These are phyloP conservation scores for Brachyistius frenatus DNA, from an alignment of 2,113 vertebrate genomes.

Conservation along the genomic window DNA sequence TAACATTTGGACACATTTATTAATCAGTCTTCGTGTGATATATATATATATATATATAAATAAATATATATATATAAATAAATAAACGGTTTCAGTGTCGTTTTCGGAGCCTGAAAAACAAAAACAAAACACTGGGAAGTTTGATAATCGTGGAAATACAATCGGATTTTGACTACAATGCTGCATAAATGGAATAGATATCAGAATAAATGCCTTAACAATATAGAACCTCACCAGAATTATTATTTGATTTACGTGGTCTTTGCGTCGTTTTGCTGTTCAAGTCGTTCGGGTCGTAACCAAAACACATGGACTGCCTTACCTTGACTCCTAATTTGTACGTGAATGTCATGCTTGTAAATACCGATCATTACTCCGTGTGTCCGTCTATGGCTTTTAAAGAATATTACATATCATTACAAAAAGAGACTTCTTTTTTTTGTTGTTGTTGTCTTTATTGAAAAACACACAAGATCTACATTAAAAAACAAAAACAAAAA, in stretches of 20 bases:
- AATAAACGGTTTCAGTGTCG: neutral
- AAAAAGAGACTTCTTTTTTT: constrained; percentile 20
- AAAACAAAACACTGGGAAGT: neutral
- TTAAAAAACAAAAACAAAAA: constrained; percentile 74
- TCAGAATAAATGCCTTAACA: constrained; percentile 59
- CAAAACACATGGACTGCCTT: constrained; percentile 55
- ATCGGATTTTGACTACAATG: constrained; percentile 35
- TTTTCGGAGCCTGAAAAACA: neutral
- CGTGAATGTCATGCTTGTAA: constrained; percentile 18
- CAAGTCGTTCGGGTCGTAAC: constrained; percentile 36
- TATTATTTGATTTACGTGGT: too few relatives aligned
- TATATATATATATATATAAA: neutral
- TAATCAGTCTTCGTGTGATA: neutral
- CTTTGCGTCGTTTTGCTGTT: constrained; percentile 18
- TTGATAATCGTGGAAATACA: neutral
- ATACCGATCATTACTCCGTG: neutral
- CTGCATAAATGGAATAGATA: constrained; percentile 43
- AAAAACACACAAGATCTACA: constrained; percentile 92
- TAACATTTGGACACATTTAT: constrained; percentile 7
- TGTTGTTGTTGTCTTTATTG: constrained; percentile 90
- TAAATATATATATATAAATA: too few relatives aligned
- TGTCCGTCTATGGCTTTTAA: constrained; percentile 7
- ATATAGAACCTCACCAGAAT: constrained; percentile 3
- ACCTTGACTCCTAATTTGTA: constrained; percentile 34
- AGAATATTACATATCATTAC: constrained; percentile 46